Evolutionary conservation across 2,888 invertebrate genomes (phyloP).

Genomic region (Thereva nobilitata): DNA sequence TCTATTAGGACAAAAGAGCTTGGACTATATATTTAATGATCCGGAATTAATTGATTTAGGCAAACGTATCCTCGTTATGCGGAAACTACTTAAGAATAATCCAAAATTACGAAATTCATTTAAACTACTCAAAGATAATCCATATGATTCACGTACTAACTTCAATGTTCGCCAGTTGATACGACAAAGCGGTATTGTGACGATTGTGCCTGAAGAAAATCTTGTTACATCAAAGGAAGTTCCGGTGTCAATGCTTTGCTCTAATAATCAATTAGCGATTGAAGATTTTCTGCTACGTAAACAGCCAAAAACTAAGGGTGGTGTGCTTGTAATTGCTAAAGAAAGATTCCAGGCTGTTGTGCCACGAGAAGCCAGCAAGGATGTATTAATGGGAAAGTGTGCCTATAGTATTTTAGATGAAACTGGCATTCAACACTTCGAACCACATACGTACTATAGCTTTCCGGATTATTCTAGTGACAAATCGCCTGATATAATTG

Average conservation of each 20-base stretch:
- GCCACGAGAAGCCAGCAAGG: constrained; percentile 74
- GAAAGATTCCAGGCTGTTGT: constrained; percentile 76
- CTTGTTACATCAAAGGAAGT: constrained; percentile 70
- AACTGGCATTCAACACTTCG: constrained; percentile 74
- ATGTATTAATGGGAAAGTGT: constrained; percentile 74
- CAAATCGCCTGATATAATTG: no score
- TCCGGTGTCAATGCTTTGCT: constrained; percentile 69
- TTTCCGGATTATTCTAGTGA: no score
- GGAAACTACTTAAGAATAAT: constrained; percentile 70
- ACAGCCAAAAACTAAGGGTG: constrained; percentile 60
- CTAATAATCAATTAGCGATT: constrained; percentile 74
- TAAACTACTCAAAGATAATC: constrained; percentile 66
- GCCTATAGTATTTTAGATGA: constrained; percentile 78
- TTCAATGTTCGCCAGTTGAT: constrained; percentile 72
- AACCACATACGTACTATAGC: constrained; percentile 58
- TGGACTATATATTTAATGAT: constrained; percentile 64
- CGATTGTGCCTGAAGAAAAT: constrained; percentile 68
- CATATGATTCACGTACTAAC: constrained; percentile 70
- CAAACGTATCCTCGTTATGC: constrained; percentile 71
- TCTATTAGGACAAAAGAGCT: constrained; percentile 53
- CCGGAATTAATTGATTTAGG: constrained; percentile 67
- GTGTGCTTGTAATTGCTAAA: constrained; percentile 68
- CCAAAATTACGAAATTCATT: constrained; percentile 67
- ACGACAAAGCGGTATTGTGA: constrained; percentile 72
- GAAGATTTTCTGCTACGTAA: constrained; percentile 72